A percentile compares a stretch with the other conserved stretches of the same genome.
phyloP scores from a whole-genome alignment of 2,888 invertebrate species.

The Temnothorax ravouxi region DNA sequence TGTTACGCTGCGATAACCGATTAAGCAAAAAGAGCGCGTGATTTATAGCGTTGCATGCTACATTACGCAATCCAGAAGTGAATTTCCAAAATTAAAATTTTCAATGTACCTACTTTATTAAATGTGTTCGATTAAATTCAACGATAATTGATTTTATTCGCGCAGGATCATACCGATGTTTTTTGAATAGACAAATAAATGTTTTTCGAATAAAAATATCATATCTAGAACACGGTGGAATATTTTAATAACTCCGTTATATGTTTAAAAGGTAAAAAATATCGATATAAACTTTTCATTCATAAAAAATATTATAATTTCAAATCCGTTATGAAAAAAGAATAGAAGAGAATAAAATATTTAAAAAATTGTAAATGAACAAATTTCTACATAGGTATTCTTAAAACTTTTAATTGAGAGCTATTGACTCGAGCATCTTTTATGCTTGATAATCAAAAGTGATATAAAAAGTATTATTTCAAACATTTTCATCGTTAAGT shows the following conservation, averaged over 20 bases:
- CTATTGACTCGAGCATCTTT: conserved; percentile 2
- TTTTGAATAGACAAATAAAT: not conserved
- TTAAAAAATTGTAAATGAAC: not conserved
- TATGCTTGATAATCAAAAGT: not conserved
- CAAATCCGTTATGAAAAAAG: not conserved
- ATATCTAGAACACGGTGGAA: not conserved
- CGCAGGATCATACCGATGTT: not conserved
- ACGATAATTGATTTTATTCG: not conserved
- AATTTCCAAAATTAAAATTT: conserved; percentile 11
- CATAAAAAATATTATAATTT: conserved; percentile 16
- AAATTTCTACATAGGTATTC: not conserved
- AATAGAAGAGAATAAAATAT: not conserved
- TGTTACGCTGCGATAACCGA: conserved; percentile 51
- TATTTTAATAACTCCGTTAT: not conserved
- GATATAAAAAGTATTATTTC: not conserved
- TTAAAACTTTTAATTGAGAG: not conserved
- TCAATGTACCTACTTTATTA: not conserved
- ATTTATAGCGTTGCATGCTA: conserved; percentile 24
- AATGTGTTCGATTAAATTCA: conserved; percentile 22
- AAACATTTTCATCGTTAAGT: not conserved
- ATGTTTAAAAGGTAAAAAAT: not conserved
- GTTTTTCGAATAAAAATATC: not conserved
- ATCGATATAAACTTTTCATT: conserved; percentile 3
- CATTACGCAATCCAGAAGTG: not conserved
- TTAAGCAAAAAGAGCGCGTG: conserved; percentile 44